Conservation (phyloP, 2,113 vertebrate species). For the Mandrillus leucophaeus region DNA sequence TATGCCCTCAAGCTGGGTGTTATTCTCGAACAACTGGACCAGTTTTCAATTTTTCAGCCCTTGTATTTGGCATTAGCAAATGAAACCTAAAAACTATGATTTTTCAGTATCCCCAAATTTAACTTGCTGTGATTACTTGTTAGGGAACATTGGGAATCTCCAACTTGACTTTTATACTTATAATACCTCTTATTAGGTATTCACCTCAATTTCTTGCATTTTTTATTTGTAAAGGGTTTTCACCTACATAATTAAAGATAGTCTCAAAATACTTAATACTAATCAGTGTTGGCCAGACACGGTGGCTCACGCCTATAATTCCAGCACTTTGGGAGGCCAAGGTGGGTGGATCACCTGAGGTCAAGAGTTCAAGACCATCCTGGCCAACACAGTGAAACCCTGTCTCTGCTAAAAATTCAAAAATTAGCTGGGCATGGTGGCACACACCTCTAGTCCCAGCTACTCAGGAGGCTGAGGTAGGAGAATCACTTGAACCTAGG, state of each 20-base stretch:
- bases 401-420: too few species aligned
- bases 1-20: neutral
- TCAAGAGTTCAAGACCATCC: too few species aligned
- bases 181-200: neutral
- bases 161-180: neutral
- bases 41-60: neutral
- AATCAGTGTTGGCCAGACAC: neutral
- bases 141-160: neutral
- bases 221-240: neutral
- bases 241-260: neutral
- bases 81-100: neutral
- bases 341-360: too few species aligned
- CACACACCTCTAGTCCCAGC: too few species aligned
- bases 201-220: neutral
- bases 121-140: neutral
- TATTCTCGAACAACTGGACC: neutral
- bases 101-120: slow-evolving; percentile 4
- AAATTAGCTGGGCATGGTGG: too few species aligned
- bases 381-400: too few species aligned
- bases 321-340: too few species aligned
- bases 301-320: too few species aligned
- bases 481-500: too few species aligned
- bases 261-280: neutral
- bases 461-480: too few species aligned
- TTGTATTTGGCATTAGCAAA: neutral